A percentile compares a stretch with the other conserved stretches of the same genome.
phyloP scores from a whole-genome alignment of 2,113 vertebrate genomes.

The Anolis sagrei region DNA sequence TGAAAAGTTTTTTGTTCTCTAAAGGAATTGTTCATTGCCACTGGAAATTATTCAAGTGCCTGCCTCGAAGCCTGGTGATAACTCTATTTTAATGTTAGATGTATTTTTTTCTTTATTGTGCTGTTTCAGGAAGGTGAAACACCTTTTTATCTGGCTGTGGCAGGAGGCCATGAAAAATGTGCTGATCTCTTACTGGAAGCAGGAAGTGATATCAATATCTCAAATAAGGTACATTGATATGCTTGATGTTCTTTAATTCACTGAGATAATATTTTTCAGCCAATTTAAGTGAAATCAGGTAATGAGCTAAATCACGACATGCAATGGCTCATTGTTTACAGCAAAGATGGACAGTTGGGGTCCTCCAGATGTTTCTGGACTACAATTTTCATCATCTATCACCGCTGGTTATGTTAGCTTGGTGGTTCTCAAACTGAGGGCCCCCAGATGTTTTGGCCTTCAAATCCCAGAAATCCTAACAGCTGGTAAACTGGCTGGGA shows the following conservation, averaged over 20 bases:
- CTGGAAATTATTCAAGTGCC: accelerated
- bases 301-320: not conserved
- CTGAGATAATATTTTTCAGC: not conserved
- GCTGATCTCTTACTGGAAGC: slow-evolving; percentile 81
- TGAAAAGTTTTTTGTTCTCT: not conserved
- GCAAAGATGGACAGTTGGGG: too few relatives aligned
- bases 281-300: not conserved
- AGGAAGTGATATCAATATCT: slow-evolving; percentile 84
- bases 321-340: not conserved
- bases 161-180: slow-evolving; percentile 81
- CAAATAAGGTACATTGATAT: slow-evolving; percentile 75
- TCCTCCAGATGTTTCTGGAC: too few relatives aligned
- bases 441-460: too few relatives aligned
- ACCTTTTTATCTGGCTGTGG: slow-evolving; percentile 84
- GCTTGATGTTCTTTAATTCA: not conserved
- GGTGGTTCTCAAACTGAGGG: too few relatives aligned
- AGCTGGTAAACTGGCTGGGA: too few relatives aligned
- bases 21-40: not conserved
- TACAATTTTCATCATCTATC: too few relatives aligned
- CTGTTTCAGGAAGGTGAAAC: slow-evolving; percentile 83
- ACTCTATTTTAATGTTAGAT: slow-evolving; percentile 15
- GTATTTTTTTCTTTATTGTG: slow-evolving; percentile 37
- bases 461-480: too few relatives aligned
- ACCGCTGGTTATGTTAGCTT: too few relatives aligned
- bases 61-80: not conserved